Base-by-base conservation (phyloP, 2,113 vertebrate genomes). In the Azemiops feae region DNA sequence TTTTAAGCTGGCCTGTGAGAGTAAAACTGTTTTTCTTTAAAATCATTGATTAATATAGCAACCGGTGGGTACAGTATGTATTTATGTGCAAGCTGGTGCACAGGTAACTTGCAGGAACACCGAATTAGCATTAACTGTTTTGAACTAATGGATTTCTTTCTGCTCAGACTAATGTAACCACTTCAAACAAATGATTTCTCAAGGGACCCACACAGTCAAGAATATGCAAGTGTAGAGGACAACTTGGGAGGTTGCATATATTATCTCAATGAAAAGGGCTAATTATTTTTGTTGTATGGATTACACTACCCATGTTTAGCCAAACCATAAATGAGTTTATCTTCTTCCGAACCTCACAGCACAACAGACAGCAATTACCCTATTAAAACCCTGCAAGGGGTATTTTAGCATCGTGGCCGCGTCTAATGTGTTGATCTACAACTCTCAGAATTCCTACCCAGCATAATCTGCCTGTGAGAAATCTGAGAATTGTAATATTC, bases 341-440 rank as follows among this genome's bases (percentile, higher is more conserved):
- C 8, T 91, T 91, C 64, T n/a, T 30, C 87, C 14, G 94, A 50
- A 43, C 74, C 93, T 55, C 92, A 89, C 81, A 92, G 30, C 50
- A 50, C 34, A 47, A 58, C 39, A 89, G 95, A 90, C 23, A 91
- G 88, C 64, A 91, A 47, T 86, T 87, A 34, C 45, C 43, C 60
- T 57, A 12, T 92, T 93, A 85, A 89, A 89, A 54, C 43, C 58
- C 53, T 60, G 11, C 88, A 89, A 85, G 57, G 22, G 30, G 39
- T 43, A 34, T 89, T 55, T 52, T 87, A 30, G 85, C 52, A 20
- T 34, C 0, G 7, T 34, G 27, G 87, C 18, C 10, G 9, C 27
- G 5, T 89, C 25, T 58, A 23, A 58, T 58, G 43, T 22, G 34
- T 81, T 43, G 34, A 22, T 43, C 1, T 7, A 43, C 34, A 81